Base-by-base conservation (phyloP, 1,140 invertebrate species). In the Pachypeltis micranthus region DNA sequence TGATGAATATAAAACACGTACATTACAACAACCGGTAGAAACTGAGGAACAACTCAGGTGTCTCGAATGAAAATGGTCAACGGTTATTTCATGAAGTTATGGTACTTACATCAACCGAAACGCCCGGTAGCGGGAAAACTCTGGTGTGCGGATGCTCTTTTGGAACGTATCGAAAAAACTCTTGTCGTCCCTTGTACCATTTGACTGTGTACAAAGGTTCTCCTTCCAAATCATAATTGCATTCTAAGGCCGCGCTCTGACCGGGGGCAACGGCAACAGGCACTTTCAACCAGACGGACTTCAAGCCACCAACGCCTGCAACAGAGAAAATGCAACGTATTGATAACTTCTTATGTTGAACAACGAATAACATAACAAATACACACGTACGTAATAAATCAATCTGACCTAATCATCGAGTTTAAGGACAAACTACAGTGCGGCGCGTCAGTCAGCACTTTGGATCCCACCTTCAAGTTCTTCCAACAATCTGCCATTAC, bases 81-180 rank as follows among this genome's bases (percentile, higher is more conserved):
- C n/a, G n/a, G n/a, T n/a, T n/a, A n/a, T n/a, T n/a, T n/a, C n/a
- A n/a, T n/a, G n/a, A n/a, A n/a, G n/a, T n/a, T n/a, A n/a, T n/a
- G n/a, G 26, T 69, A 85, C 85, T 87, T 77, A 89, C 86, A 73
- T 89, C 86, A 59, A 88, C 85, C 59, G 81, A 82, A 59, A 87
- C 80, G 58, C 85, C 85, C 0, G 83, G 80, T 25, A 84, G 72
- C 1, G 83, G 80, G 68, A 87, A 87, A 1, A 85, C 83, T 70
- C 84, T 80, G 26, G 82, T 84, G 44, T 70, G 65, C 1, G 82
- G 83, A 56, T 77, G 74, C 67, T 84, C 81, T 44, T 83, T 82
- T 0, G 82, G 82, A 27, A 81, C 74, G 68, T 82, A 87, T 60
- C 84, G 79, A 73, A 83, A 90, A 74, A 89, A 87, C 71, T 90